phyloP scores from a whole-genome alignment of 2,888 invertebrate species.

The Drosophila anomalata region DNA sequence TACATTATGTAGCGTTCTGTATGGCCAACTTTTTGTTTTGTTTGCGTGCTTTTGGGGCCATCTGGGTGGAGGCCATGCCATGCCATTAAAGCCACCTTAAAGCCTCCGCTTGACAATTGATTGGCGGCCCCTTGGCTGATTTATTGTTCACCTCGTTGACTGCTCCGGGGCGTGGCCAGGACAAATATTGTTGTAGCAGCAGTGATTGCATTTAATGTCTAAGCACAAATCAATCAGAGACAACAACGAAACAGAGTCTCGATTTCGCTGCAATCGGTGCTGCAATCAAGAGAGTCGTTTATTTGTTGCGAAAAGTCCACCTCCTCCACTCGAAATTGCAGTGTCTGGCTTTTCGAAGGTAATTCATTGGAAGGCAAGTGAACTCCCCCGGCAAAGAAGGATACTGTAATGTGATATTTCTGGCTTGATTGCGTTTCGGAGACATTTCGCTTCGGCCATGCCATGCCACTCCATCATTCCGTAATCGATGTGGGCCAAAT shows the following conservation, averaged over 20 bases:
- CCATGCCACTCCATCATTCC: conserved; percentile 42
- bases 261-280: conserved; percentile 51
- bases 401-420: conserved; percentile 71
- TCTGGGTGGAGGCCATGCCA: too few species aligned
- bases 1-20: conserved; percentile 13
- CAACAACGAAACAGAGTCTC: conserved; percentile 30
- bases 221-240: conserved; percentile 65
- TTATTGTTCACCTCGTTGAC: conserved; percentile 15
- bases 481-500: conserved; percentile 4
- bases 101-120: conserved; percentile 13
- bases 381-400: conserved; percentile 6
- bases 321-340: conserved; percentile 26
- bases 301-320: conserved; percentile 53
- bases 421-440: conserved; percentile 69
- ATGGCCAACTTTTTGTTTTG: conserved; percentile 11
- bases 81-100: too few species aligned
- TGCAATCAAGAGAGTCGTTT: conserved; percentile 50
- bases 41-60: conserved; percentile 41
- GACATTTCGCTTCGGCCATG: too few species aligned
- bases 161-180: conserved; percentile 52
- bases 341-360: conserved; percentile 34
- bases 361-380: conserved; percentile 42
- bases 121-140: conserved; percentile 24
- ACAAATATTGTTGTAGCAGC: conserved; percentile 42
- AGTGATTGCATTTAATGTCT: conserved; percentile 72